Evolutionary conservation across 2,797 vertebrate genomes (phyloP).

Genomic region (Galagoides demidoff): DNA sequence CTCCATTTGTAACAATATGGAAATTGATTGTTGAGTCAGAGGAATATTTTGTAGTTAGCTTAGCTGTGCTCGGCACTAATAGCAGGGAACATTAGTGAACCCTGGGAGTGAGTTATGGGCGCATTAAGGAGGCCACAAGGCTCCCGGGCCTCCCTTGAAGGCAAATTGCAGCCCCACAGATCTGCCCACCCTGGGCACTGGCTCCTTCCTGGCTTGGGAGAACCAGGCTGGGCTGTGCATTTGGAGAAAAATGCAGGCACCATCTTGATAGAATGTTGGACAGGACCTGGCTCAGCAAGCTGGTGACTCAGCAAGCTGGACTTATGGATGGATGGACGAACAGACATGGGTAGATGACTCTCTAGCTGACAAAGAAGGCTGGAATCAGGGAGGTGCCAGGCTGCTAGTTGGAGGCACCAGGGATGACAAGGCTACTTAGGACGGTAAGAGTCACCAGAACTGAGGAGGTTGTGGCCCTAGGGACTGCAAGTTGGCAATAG

Average conservation of each 20-base stretch:
- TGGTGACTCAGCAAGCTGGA: not conserved
- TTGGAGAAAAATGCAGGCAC: not conserved
- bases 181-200: not conserved
- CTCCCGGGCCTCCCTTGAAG: slow-evolving; percentile 58
- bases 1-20: slow-evolving; percentile 84
- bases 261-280: fast-evolving
- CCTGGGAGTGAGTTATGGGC: slow-evolving; percentile 78
- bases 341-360: fast-evolving
- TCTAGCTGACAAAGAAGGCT: not conserved
- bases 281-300: not conserved
- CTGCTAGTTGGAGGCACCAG: not conserved
- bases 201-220: slow-evolving; percentile 17
- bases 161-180: slow-evolving; percentile 39
- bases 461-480: not conserved
- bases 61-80: slow-evolving; percentile 79
- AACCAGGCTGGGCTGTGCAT: not conserved
- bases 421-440: not conserved
- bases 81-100: slow-evolving; percentile 75
- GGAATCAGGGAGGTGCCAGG: not conserved
- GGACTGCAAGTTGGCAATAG: not conserved
- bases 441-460: not conserved
- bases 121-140: slow-evolving; percentile 66
- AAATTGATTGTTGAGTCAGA: slow-evolving; percentile 83
- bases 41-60: slow-evolving; percentile 84
- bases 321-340: fast-evolving